Percentiles rank a stretch among this genome's conserved stretches.
phyloP scores from a whole-genome alignment of 1,140 invertebrate species.

The Listronotus oregonensis region DNA sequence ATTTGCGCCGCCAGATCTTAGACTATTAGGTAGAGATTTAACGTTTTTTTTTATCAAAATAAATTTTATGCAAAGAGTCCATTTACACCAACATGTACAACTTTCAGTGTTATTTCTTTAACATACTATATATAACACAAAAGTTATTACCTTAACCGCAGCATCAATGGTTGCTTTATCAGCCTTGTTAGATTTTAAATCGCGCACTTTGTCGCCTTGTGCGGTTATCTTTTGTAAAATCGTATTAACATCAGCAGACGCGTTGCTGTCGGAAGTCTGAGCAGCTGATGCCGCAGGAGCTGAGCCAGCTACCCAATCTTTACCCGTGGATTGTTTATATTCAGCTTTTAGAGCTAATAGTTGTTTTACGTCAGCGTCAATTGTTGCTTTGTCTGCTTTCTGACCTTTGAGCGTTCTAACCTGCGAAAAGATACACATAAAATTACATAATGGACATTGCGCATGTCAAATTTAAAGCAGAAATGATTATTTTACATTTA shows the following conservation, averaged over 20 bases:
- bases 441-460: too few species aligned
- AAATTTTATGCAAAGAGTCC: too few species aligned
- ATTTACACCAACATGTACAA: too few species aligned
- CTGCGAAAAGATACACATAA: conserved; percentile 5
- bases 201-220: conserved; percentile 74
- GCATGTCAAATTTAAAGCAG: too few species aligned
- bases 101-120: too few species aligned
- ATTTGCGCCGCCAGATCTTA: too few species aligned
- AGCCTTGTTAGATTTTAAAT: conserved; percentile 69
- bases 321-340: conserved; percentile 68
- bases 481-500: too few species aligned
- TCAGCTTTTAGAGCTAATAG: conserved; percentile 72
- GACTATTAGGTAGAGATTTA: too few species aligned
- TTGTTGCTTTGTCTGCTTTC: conserved; percentile 66
- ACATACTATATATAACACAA: too few species aligned
- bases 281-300: conserved; percentile 59
- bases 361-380: conserved; percentile 68
- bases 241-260: conserved; percentile 55
- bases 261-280: conserved; percentile 47
- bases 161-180: conserved; percentile 64
- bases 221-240: conserved; percentile 59
- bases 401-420: conserved; percentile 62
- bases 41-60: too few species aligned
- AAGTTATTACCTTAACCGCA: conserved; percentile 67
- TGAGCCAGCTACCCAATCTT: conserved; percentile 66